Conservation (phyloP, 2,113 vertebrate genomes). For the Corvus hawaiiensis region DNA sequence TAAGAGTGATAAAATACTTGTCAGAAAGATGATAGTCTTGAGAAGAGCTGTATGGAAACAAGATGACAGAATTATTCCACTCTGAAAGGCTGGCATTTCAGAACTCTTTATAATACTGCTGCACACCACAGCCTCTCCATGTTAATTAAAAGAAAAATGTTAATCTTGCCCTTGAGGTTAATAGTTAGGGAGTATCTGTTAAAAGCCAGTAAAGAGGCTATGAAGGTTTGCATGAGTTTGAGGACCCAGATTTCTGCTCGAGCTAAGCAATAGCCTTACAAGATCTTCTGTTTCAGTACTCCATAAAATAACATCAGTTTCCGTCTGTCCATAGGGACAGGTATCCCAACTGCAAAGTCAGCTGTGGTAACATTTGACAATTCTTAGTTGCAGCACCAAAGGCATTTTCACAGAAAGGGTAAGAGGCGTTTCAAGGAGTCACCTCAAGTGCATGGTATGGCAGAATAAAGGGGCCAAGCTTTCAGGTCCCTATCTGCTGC, state of each 20-base stretch:
- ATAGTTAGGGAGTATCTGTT: background rate
- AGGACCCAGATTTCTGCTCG: background rate
- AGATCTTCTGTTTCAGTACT: background rate
- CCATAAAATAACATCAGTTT: background rate
- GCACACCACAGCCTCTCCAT: background rate
- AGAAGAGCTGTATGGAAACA: slow-evolving; percentile 23
- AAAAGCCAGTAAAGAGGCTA: background rate
- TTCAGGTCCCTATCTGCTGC: background rate
- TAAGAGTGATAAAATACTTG: slow-evolving; percentile 13
- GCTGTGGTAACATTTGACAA: background rate
- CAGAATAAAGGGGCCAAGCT: background rate
- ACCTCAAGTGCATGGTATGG: background rate
- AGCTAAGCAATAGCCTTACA: background rate
- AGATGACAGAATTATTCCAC: slow-evolving; percentile 26
- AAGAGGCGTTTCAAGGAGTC: background rate
- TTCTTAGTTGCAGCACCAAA: background rate
- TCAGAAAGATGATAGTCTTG: slow-evolving; percentile 1
- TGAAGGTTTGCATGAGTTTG: background rate
- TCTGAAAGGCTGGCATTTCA: background rate
- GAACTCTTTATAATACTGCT: background rate
- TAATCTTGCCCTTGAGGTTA: background rate
- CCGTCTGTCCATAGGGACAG: background rate
- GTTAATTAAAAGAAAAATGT: slow-evolving; percentile 7
- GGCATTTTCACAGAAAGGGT: background rate
- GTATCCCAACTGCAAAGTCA: background rate